A percentile compares a stretch with the other conserved stretches of the same genome.
phyloP scores from a whole-genome alignment of 2,888 invertebrate species.

The Cephalotes varians region DNA sequence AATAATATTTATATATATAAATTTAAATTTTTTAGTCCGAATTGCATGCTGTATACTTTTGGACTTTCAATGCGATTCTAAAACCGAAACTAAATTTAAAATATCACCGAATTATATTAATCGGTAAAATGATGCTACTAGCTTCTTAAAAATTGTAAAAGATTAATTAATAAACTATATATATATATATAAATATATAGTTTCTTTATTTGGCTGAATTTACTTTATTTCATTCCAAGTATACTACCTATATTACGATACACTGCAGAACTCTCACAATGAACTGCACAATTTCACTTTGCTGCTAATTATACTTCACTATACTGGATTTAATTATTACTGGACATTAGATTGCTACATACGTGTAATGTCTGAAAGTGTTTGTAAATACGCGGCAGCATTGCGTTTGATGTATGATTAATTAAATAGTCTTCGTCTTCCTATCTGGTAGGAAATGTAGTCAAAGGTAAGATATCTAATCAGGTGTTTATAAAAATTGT shows the following conservation, averaged over 20 bases:
- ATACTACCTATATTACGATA: not conserved
- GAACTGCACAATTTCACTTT: not conserved
- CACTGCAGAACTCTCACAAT: not conserved
- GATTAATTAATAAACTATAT: not conserved
- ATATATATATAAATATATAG: not conserved
- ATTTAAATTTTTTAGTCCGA: too few relatives aligned
- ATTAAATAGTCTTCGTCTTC: not conserved
- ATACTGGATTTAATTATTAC: conserved; percentile 12
- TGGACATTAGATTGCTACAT: not conserved
- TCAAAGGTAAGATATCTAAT: not conserved
- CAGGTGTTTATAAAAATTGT: not conserved
- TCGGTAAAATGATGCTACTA: too few relatives aligned
- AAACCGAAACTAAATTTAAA: too few relatives aligned
- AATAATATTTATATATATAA: too few relatives aligned
- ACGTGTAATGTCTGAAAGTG: not conserved
- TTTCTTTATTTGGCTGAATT: not conserved
- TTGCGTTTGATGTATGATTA: conserved; percentile 26
- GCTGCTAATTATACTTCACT: conserved; percentile 9
- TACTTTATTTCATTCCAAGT: not conserved
- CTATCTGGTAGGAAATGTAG: not conserved
- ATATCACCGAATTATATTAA: too few relatives aligned
- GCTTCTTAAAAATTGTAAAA: not conserved
- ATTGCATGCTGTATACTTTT: too few relatives aligned
- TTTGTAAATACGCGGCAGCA: not conserved
- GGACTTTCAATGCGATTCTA: too few relatives aligned